These are phyloP conservation scores for Ceratoteleas bidentatus DNA, from an alignment of 1,140 invertebrate genomes.

Conservation along the genomic window DNA sequence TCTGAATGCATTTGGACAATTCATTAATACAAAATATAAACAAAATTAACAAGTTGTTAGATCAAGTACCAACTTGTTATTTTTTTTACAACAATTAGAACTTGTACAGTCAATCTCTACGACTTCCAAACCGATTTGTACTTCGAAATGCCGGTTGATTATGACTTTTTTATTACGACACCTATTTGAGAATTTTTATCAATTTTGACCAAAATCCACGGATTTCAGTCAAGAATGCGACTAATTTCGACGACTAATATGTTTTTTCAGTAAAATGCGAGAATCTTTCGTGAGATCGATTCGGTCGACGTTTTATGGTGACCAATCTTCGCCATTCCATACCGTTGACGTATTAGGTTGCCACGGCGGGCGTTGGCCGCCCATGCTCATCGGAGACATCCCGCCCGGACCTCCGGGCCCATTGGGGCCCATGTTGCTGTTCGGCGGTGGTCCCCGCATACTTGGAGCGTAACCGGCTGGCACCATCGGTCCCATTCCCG, in stretches of 20 bases:
- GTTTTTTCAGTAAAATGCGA: not conserved
- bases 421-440: slow-evolving; percentile 87
- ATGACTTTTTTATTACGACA: too few relatives aligned
- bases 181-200: too few relatives aligned
- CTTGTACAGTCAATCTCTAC: too few relatives aligned
- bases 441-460: slow-evolving; percentile 89
- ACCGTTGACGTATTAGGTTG: slow-evolving; percentile 93
- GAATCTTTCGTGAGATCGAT: not conserved
- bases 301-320: too few relatives aligned
- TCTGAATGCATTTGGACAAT: not conserved
- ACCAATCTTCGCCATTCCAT: slow-evolving; percentile 27
- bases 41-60: too few relatives aligned
- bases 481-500: slow-evolving; percentile 95
- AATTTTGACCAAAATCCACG: too few relatives aligned
- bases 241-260: too few relatives aligned
- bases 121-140: too few relatives aligned
- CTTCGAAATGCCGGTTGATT: too few relatives aligned
- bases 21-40: not conserved
- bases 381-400: slow-evolving; percentile 95
- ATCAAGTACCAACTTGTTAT: too few relatives aligned
- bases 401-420: slow-evolving; percentile 87
- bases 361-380: slow-evolving; percentile 93
- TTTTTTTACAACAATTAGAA: too few relatives aligned
- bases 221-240: too few relatives aligned
- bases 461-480: slow-evolving; percentile 92